These are phyloP conservation scores for Melanerpes aurifrons DNA, from an alignment of 2,113 vertebrate species.

Conservation along the genomic window DNA sequence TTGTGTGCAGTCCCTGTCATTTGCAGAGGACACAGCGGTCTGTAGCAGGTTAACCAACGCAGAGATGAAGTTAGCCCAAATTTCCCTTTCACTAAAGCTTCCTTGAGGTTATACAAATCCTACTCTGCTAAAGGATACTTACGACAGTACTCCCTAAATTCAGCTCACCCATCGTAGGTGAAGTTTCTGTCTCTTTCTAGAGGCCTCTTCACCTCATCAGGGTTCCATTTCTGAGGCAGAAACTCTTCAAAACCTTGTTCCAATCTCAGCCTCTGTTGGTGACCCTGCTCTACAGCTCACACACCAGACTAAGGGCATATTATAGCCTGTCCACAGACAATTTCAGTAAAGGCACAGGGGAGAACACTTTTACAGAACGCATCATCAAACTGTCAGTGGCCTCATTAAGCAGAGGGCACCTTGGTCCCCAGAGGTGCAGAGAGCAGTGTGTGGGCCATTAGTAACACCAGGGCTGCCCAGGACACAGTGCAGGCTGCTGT, in stretches of 20 bases:
- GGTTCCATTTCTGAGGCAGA: neutral
- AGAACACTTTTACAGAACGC: neutral
- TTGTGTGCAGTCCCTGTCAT: neutral
- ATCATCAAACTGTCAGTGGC: neutral
- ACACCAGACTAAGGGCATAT: neutral
- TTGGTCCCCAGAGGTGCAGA: neutral
- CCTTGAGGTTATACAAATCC: neutral
- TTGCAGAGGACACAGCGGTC: neutral
- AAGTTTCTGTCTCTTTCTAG: neutral
- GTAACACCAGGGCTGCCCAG: neutral
- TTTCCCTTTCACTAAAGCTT: neutral
- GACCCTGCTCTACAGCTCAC: neutral
- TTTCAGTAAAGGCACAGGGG: neutral
- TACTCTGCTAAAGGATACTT: neutral
- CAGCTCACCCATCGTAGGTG: neutral
- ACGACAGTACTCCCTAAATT: neutral
- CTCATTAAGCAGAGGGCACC: neutral
- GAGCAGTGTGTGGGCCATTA: neutral
- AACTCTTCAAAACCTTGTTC: neutral
- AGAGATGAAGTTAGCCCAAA: neutral
- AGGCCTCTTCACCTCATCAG: neutral
- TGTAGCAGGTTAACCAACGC: fast-evolving
- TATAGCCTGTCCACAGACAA: neutral
- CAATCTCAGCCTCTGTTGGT: neutral
- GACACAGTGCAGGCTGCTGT: neutral